Evolutionary conservation across 1,140 invertebrate species (phyloP), one percentile per base, ranked within the genome.

Genomic region (Drosophila subobscura): DNA sequence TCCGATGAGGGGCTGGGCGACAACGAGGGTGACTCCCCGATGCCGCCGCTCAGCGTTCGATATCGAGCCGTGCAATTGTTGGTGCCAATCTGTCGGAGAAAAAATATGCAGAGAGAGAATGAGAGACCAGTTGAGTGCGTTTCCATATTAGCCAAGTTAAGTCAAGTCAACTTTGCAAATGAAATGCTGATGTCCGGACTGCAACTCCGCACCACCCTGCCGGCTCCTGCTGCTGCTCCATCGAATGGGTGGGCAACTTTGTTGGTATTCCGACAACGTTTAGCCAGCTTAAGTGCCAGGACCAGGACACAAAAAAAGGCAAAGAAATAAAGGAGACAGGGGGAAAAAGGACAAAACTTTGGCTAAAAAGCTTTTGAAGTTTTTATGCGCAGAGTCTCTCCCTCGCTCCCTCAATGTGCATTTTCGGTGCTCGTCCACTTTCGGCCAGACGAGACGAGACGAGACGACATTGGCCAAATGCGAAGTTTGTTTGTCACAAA

Each of bases 11-110:
- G 91, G 55, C 90, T 91, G 45, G 91, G 91, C 57, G 91, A 92
- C 50, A 91, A 65, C 25, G 91, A 92, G 20, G 91, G 91, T 8
- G 91, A 92, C 47, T 90, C 88, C 45, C 91, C 91, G 46, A 91
- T 79, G 44, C 91, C 91, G 45, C 91, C 91, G 67, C 91, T 91
- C 2, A 92, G 65, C 23, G 91, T 92, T 12, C 91, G 73, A 64
- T 92, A 92, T 42, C 91, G 83, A 37, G 91, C 88, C 54, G 91
- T 92, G 74, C 91, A 92, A 79, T 92, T 92, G 76, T 92, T 92
- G 68, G 91, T 92, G 63, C 91, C 90, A 76, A 92, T 91, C 91
- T 92, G 66, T 37, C n/a, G 20, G 16, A 50, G 46, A 58, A 40
- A 27, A 25, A 20, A 14, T 0, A n/a, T 20, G 16, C 1, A 65